Percentiles rank a stretch among this genome's conserved stretches.
Evolutionary conservation across 2,888 invertebrate genomes (phyloP).

Genomic region (Campoplex nolae): DNA sequence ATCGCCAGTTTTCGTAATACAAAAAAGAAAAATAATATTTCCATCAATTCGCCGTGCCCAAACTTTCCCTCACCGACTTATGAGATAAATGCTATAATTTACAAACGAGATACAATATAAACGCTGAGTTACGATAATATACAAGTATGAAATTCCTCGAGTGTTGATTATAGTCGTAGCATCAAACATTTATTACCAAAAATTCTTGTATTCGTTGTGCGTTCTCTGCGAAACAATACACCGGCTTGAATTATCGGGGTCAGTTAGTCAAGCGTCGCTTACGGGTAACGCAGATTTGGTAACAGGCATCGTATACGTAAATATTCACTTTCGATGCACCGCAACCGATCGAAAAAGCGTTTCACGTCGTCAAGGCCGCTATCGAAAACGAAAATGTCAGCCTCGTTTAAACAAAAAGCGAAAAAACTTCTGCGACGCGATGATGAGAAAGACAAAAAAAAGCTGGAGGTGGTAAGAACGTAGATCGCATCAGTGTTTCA

Average conservation of each 20-base stretch:
- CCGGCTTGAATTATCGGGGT: slow-evolving; percentile 42
- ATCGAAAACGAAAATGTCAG: slow-evolving; percentile 63
- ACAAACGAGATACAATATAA: neutral
- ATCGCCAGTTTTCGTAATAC: neutral
- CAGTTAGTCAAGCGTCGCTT: slow-evolving; percentile 56
- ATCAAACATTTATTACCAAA: neutral
- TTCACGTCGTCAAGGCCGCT: slow-evolving; percentile 77
- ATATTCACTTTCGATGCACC: slow-evolving; percentile 81
- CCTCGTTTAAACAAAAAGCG: neutral
- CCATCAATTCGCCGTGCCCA: neutral
- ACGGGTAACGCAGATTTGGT: slow-evolving; percentile 55
- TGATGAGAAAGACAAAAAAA: slow-evolving; percentile 1
- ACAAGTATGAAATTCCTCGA: neutral
- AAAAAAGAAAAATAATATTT: neutral
- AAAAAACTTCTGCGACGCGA: slow-evolving; percentile 27
- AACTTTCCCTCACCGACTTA: neutral
- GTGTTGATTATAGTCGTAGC: neutral
- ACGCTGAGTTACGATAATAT: neutral
- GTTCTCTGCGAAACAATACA: slow-evolving; percentile 37
- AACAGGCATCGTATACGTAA: slow-evolving; percentile 72
- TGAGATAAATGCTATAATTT: neutral
- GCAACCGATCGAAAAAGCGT: slow-evolving; percentile 62
- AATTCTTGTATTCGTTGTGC: slow-evolving; percentile 26
- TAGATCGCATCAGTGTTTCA: slow-evolving; percentile 30
- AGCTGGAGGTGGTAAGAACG: neutral